phyloP scores from a whole-genome alignment of 2,113 vertebrate genomes.

The Triplophysa siluroides region DNA sequence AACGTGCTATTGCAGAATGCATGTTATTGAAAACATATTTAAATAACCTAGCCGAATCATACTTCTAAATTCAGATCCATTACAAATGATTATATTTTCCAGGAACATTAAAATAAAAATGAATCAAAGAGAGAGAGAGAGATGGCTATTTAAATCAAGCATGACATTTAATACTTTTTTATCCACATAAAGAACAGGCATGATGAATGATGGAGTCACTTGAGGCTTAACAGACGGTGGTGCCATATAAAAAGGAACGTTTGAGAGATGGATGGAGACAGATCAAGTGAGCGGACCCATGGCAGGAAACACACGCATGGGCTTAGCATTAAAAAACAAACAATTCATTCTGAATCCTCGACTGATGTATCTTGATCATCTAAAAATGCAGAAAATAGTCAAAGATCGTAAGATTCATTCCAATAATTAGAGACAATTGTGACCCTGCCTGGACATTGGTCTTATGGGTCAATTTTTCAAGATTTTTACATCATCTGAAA shows the following conservation, averaged over 20 bases:
- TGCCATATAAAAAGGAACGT: not conserved
- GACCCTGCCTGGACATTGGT: no score
- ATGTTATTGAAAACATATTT: conserved; percentile 2
- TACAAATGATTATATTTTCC: not conserved
- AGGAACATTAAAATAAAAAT: not conserved
- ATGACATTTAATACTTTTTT: conserved; percentile 11
- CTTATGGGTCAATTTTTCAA: no score
- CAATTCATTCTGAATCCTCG: not conserved
- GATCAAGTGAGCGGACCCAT: not conserved
- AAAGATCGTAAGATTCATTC: no score
- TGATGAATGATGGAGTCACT: conserved; percentile 8
- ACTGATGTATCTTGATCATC: not conserved
- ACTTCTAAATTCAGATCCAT: not conserved
- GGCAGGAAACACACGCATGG: not conserved
- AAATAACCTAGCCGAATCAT: not conserved
- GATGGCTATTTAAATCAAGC: conserved; percentile 16
- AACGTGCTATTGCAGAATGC: not conserved
- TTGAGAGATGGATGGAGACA: conserved; percentile 1
- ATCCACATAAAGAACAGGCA: conserved; percentile 1
- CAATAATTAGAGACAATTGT: no score
- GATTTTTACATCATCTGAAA: no score
- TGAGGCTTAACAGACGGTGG: not conserved
- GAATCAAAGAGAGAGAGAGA: not conserved
- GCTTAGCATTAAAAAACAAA: not conserved
- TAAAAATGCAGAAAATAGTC: not conserved